Base-by-base conservation (phyloP, 1,140 invertebrate genomes). In the Diprion similis region DNA sequence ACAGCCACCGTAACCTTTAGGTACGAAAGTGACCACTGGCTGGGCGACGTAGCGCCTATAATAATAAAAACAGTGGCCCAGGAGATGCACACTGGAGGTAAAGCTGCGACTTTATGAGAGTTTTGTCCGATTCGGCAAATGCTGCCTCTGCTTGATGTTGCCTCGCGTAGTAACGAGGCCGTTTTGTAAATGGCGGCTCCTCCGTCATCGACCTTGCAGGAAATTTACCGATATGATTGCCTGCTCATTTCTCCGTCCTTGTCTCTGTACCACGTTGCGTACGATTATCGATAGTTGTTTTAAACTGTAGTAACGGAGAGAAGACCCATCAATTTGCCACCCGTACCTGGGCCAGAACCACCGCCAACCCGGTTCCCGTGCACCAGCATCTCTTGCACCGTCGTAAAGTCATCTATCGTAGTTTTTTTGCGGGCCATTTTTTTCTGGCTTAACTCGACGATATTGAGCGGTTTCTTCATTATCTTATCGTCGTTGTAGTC, bases 251-350 rank as follows among this genome's bases (percentile, higher is more conserved):
- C 70, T 69, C 64, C 67, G 70, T 46, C 47, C 64, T 72, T 70
- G 59, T 70, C 10, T 47, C 59, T 17, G n/a, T 70, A 18, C 17
- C 59, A 46, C 17, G 47, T 18, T 70, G 46, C 8, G 13, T 24
- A 24, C 59, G 24, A 24, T n/a, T 70, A 70, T 17, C 4, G 17
- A 18, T 69, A 69, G 46, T 15, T 37, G 48, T 10, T 72, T 87
- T 88, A 90, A 71, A 90, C 89, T 11, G 89, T 90, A 15, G 89
- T 90, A 24, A 90, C 89, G 17, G 89, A 90, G 7, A 90, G 78
- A 46, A 90, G 78, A 37, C 89, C 89, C 79, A 89, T 85, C 75
- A 89, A 80, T 81, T 90, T 90, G 17, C 87, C 85, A 46, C 84
- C 84, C 15, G 83, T 80, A 71, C 83, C 86, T 10, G 86, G 81